Conservation (phyloP, 1,140 invertebrate species). For the Drosophila sechellia region DNA sequence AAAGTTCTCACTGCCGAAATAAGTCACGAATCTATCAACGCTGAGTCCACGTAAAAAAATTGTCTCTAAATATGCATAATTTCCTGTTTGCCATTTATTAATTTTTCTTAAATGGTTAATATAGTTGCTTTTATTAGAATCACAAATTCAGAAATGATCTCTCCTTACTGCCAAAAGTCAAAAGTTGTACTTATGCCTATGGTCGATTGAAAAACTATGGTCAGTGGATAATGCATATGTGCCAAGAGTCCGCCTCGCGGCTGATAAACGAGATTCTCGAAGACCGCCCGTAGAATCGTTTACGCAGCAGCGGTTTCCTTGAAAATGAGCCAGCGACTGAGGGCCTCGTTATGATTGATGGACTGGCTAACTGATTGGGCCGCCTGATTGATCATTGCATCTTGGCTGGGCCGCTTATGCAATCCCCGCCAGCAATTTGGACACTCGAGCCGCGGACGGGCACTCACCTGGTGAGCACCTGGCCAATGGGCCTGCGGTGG, state of each 20-base stretch:
- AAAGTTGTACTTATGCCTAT: not conserved
- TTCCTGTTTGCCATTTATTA: not conserved
- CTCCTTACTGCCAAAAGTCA: no score
- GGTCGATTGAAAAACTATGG: not conserved
- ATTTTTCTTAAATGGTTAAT: not conserved
- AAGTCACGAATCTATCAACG: constrained; percentile 1
- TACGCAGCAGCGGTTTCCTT: constrained; percentile 1
- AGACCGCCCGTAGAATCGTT: constrained; percentile 10
- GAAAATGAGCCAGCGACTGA: not conserved
- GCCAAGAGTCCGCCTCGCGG: not conserved
- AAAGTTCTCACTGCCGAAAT: constrained; percentile 48
- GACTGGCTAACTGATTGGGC: constrained; percentile 35
- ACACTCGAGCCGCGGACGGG: constrained; percentile 38
- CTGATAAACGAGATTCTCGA: constrained; percentile 4
- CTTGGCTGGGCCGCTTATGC: constrained; percentile 40
- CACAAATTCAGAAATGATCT: no score
- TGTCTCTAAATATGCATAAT: not conserved
- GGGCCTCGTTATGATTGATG: constrained; percentile 37
- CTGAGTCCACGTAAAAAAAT: not conserved
- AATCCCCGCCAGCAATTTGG: constrained; percentile 57
- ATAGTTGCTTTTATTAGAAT: no score
- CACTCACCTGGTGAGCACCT: constrained; percentile 33
- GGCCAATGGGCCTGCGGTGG: constrained; percentile 39
- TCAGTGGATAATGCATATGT: not conserved
- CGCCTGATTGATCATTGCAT: constrained; percentile 37